Evolutionary conservation across 1,140 invertebrate species (phyloP).

Genomic region (Acromyrmex echinatior): DNA sequence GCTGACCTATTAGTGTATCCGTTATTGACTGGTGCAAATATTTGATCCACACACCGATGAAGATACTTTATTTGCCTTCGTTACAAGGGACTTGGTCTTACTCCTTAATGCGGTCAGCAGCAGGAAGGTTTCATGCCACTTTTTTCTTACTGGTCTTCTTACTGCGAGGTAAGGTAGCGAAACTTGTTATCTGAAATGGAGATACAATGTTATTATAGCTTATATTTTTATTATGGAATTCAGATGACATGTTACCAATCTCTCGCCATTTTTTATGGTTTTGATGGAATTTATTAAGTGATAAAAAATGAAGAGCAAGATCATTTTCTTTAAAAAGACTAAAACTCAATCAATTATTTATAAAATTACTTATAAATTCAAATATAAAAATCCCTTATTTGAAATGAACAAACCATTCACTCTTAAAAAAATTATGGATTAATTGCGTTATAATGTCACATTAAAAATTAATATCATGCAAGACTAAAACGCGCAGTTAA

Average conservation of each 20-base stretch:
- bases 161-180: constrained; percentile 88
- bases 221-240: not conserved
- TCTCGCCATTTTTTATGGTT: constrained; percentile 37
- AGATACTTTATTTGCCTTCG: constrained; percentile 13
- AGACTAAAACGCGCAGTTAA: constrained; percentile 56
- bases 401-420: not conserved
- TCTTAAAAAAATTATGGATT: constrained; percentile 12
- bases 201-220: constrained; percentile 18
- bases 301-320: not conserved
- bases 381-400: not conserved
- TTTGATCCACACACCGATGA: constrained; percentile 16
- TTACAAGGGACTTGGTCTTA: constrained; percentile 70
- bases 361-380: not conserved
- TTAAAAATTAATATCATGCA: constrained; percentile 33
- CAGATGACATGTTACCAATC: not conserved
- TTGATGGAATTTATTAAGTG: not conserved
- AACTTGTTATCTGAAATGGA: constrained; percentile 87
- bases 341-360: not conserved
- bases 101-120: constrained; percentile 80
- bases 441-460: constrained; percentile 9
- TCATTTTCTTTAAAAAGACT: not conserved
- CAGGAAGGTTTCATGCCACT: constrained; percentile 82
- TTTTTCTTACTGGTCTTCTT: constrained; percentile 87
- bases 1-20: constrained; percentile 61
- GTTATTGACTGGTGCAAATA: constrained; percentile 37